These are phyloP conservation scores for Pogonocherus hispidulus DNA, from an alignment of 2,888 invertebrate species.

Conservation along the genomic window DNA sequence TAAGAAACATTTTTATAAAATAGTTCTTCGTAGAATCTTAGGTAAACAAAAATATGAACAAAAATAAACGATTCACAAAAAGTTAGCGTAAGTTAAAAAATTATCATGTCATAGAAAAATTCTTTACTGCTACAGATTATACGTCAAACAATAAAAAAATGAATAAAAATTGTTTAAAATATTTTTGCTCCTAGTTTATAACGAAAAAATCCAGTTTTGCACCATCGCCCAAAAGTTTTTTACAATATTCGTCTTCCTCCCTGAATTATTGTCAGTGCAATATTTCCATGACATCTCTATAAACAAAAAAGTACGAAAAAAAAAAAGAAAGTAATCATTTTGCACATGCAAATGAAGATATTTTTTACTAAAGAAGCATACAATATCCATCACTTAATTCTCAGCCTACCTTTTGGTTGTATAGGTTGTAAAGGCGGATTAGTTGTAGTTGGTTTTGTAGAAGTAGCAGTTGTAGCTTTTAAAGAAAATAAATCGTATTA, in stretches of 20 bases:
- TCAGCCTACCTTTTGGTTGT: constrained; percentile 68
- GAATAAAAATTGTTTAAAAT: neutral
- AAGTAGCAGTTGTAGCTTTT: constrained; percentile 63
- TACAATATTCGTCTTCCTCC: neutral
- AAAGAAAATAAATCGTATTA: constrained; percentile 40
- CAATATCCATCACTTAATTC: constrained; percentile 44
- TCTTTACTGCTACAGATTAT: neutral
- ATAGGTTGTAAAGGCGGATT: constrained; percentile 62
- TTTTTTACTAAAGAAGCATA: constrained; percentile 31
- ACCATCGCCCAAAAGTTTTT: neutral
- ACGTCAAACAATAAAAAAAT: neutral
- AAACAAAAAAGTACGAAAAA: constrained; percentile 2
- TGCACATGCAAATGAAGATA: neutral
- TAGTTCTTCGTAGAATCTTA: neutral
- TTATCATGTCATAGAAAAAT: constrained; percentile 20
- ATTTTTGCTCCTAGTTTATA: neutral
- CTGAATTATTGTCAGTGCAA: too few relatives aligned
- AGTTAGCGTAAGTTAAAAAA: constrained; percentile 26
- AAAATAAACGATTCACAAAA: neutral
- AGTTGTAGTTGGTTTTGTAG: constrained; percentile 63
- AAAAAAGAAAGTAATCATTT: constrained; percentile 29
- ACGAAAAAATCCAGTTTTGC: constrained; percentile 8
- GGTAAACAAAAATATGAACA: neutral
- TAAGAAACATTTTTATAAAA: too few relatives aligned
- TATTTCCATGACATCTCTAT: neutral